phyloP scores from a whole-genome alignment of 2,888 invertebrate genomes.

The Volucella zonaria region DNA sequence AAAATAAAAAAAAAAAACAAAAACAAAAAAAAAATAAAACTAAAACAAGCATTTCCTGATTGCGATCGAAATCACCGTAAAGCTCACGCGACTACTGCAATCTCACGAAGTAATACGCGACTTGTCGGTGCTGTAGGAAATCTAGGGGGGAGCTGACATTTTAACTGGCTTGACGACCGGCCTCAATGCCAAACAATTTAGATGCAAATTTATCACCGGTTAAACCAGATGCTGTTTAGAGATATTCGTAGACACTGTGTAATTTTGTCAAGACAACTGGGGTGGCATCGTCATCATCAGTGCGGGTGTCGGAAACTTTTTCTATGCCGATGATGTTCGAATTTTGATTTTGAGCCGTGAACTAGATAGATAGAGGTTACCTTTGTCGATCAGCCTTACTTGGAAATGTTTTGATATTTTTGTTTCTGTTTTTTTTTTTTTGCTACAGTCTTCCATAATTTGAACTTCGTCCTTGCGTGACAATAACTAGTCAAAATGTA shows the following conservation, averaged over 20 bases:
- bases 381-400: too few relatives aligned
- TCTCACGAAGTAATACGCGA: background rate
- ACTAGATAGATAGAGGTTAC: too few relatives aligned
- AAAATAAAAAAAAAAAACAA: background rate
- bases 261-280: constrained; percentile 44
- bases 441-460: too few relatives aligned
- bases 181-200: constrained; percentile 62
- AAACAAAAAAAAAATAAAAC: background rate
- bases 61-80: constrained; percentile 41
- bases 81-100: constrained; percentile 51
- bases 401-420: too few relatives aligned
- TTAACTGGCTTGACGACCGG: constrained; percentile 61
- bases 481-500: too few relatives aligned
- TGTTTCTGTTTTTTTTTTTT: too few relatives aligned
- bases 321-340: background rate
- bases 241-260: constrained; percentile 35
- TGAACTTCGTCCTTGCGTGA: too few relatives aligned
- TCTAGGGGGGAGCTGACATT: constrained; percentile 34
- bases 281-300: background rate
- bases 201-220: constrained; percentile 59
- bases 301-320: constrained; percentile 26
- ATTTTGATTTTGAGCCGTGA: too few relatives aligned
- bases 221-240: constrained; percentile 55
- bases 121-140: background rate
- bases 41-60: constrained; percentile 56